These are phyloP conservation scores for Eustalomyia histrio DNA, from an alignment of 2,888 invertebrate genomes.

Conservation along the genomic window DNA sequence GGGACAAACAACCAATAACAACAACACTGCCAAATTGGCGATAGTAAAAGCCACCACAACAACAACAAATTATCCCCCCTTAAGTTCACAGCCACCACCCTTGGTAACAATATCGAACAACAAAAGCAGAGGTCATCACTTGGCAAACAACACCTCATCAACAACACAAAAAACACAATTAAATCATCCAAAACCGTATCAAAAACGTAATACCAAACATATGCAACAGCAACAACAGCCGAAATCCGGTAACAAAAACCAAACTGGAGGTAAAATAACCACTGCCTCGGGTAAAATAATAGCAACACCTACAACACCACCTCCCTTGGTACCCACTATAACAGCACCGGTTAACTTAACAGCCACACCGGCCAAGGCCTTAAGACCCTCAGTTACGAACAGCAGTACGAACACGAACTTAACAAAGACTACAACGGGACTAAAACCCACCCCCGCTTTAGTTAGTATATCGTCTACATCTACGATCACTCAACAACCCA, in stretches of 20 bases:
- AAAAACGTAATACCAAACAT: constrained; percentile 70
- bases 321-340: constrained; percentile 73
- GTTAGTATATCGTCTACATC: constrained; percentile 73
- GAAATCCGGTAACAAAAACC: constrained; percentile 50
- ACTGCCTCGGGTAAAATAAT: constrained; percentile 70
- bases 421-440: constrained; percentile 27
- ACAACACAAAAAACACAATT: constrained; percentile 64
- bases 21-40: constrained; percentile 68
- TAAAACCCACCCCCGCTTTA: constrained; percentile 73
- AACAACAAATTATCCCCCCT: constrained; percentile 55
- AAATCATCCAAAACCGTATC: constrained; percentile 74
- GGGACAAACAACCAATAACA: constrained; percentile 24
- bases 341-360: constrained; percentile 42
- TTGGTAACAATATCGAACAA: constrained; percentile 71
- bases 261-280: constrained; percentile 65
- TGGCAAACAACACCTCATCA: constrained; percentile 1
- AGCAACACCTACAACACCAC: constrained; percentile 75
- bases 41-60: constrained; percentile 68
- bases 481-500: constrained; percentile 58
- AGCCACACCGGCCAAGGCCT: constrained; percentile 34
- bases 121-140: constrained; percentile 48
- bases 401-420: constrained; percentile 7
- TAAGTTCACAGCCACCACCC: constrained; percentile 72
- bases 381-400: constrained; percentile 60
- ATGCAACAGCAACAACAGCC: constrained; percentile 44